Evolutionary conservation across 2,113 vertebrate genomes (phyloP).

Genomic region (Leptosomus discolor): DNA sequence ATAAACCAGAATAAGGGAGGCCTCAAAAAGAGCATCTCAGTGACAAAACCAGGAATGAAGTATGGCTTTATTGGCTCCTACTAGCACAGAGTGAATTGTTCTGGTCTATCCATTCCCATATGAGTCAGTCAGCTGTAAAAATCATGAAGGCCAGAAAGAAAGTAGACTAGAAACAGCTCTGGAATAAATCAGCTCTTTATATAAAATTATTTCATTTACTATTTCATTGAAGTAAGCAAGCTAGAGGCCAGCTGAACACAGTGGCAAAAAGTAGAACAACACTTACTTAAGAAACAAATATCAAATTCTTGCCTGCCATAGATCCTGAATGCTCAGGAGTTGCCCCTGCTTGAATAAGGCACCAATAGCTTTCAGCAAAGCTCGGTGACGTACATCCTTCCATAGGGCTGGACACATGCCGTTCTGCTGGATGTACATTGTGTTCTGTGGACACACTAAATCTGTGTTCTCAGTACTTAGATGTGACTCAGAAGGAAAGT

Average conservation of each 20-base stretch:
- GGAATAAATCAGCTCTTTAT: neutral
- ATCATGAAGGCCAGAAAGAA: neutral
- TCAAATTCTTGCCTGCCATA: neutral
- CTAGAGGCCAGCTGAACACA: neutral
- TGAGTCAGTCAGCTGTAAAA: neutral
- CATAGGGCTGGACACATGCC: neutral
- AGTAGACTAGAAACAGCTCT: neutral
- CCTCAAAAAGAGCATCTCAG: neutral
- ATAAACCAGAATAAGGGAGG: neutral
- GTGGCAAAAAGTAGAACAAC: neutral
- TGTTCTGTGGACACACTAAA: neutral
- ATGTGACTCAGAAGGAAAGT: conserved; percentile 49
- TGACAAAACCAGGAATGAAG: neutral
- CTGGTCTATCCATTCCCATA: neutral
- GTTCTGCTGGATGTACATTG: conserved; percentile 40
- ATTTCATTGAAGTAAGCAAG: neutral
- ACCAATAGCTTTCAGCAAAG: conserved; percentile 1
- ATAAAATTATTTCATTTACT: neutral
- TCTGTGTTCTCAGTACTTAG: neutral
- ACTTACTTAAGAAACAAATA: neutral
- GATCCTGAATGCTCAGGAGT: neutral
- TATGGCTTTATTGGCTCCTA: neutral
- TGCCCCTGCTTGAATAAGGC: neutral
- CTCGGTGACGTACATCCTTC: neutral
- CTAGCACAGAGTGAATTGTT: neutral